These are phyloP conservation scores for Pangasius mekongensis DNA, from an alignment of 2,797 vertebrate genomes.

Conservation along the genomic window DNA sequence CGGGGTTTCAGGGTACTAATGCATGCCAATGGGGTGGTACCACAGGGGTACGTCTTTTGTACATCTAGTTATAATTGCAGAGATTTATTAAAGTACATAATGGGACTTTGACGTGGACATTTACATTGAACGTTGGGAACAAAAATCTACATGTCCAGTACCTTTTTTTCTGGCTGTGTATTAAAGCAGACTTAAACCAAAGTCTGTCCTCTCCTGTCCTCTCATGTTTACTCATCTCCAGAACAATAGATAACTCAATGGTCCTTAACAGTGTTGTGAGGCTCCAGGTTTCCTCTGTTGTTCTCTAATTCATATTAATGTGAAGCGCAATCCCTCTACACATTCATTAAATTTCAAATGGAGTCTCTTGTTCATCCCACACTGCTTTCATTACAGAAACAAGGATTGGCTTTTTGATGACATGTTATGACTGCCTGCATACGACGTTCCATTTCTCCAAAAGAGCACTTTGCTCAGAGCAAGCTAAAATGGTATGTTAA, in stretches of 20 bases:
- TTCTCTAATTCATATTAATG: conserved; percentile 42
- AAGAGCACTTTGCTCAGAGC: background rate
- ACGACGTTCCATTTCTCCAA: background rate
- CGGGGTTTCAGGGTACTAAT: background rate
- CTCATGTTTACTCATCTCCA: background rate
- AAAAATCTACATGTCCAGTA: background rate
- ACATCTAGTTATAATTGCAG: background rate
- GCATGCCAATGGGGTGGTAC: background rate
- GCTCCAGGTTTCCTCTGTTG: conserved; percentile 19
- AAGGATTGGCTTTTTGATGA: conserved; percentile 10
- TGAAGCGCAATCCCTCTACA: background rate
- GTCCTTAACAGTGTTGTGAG: conserved; percentile 23
- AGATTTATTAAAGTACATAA: background rate
- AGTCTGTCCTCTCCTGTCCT: background rate
- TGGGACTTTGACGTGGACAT: background rate
- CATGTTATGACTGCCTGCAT: conserved; percentile 3
- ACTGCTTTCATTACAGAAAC: conserved; percentile 24
- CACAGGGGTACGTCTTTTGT: background rate
- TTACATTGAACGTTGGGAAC: background rate
- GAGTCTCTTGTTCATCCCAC: conserved; percentile 23
- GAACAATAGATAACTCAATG: conserved; percentile 34
- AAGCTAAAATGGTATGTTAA: background rate
- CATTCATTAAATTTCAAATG: conserved; percentile 42
- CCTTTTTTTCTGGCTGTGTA: background rate
- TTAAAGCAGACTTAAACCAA: background rate